Evolutionary conservation across 2,888 invertebrate genomes (phyloP).

Genomic region (Gnatocerus cornutus): DNA sequence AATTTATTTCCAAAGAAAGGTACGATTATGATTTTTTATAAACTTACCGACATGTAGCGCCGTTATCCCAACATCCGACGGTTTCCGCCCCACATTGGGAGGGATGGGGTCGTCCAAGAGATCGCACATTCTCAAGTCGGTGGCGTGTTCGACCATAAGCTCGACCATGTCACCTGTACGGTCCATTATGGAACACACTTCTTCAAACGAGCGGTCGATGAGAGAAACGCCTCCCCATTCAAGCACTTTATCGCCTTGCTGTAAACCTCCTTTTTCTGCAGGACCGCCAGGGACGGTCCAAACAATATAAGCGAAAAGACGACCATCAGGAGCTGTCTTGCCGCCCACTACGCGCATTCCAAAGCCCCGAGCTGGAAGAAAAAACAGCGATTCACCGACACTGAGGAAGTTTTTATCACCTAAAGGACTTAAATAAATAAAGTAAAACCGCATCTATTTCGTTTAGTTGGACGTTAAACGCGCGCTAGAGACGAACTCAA

Average conservation of each 20-base stretch:
- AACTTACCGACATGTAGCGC: constrained; percentile 77
- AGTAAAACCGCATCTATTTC: constrained; percentile 14
- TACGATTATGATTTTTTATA: background rate
- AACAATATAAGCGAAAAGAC: constrained; percentile 91
- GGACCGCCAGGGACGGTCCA: constrained; percentile 95
- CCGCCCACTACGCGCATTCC: constrained; percentile 97
- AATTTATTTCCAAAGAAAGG: too few species aligned
- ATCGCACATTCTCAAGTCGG: constrained; percentile 82
- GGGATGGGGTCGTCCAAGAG: constrained; percentile 78
- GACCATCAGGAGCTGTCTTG: constrained; percentile 88
- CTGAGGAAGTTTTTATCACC: constrained; percentile 16
- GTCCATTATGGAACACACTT: constrained; percentile 92
- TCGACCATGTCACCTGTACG: constrained; percentile 90
- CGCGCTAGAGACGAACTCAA: background rate
- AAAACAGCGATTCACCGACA: constrained; percentile 24
- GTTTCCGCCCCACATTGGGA: constrained; percentile 66
- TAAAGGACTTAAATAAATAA: constrained; percentile 29
- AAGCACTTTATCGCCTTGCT: constrained; percentile 91
- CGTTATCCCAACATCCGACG: constrained; percentile 71
- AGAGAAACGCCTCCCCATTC: constrained; percentile 94
- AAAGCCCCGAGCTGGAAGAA: constrained; percentile 86
- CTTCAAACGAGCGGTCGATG: constrained; percentile 94
- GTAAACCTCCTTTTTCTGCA: constrained; percentile 90
- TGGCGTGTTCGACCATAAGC: constrained; percentile 87
- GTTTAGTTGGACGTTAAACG: constrained; percentile 14